Base-by-base conservation (phyloP, 2,888 invertebrate genomes). In the Tiphia femorata region DNA sequence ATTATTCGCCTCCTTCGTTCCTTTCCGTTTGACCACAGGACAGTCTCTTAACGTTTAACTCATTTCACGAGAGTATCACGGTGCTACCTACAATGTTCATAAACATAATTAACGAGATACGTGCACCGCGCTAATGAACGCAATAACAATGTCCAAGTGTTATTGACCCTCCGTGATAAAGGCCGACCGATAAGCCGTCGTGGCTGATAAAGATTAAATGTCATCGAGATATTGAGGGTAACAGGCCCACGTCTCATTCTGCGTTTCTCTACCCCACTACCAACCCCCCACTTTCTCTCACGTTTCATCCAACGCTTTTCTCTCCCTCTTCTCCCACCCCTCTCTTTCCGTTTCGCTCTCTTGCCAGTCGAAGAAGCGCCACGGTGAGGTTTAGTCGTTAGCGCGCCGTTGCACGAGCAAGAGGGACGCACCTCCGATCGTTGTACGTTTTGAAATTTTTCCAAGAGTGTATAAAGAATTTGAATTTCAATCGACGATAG, bases 351-450 rank as follows among this genome's bases (percentile, higher is more conserved):
- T 8, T 33, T 21, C 46, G 23, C 41, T 23, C 23, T 30, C 30
- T 21, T 8, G 37, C 40, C 27, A 10, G n/a, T 33, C 49, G 44
- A 12, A 14, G 41, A 16, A 50, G 35, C 56, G 25, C 10, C 43
- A 30, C 30, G 48, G 46, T 49, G 59, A 53, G 56, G 38, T 58
- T 64, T 64, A 67, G 67, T 67, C 57, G 42, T 51, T 44, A 51
- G 60, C 54, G 68, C 62, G 64, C 49, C 58, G 58, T 52, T 68
- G 52, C 42, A 19, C 51, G 49, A 57, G 54, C 42, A 62, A 29
- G 5, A 30, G 30, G 37, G 20, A 44, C 41, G 8, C 21, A 29
- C 25, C 19, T n/a, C n/a, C n/a, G n/a, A 14, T 23, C 23, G 17
- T 17, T 6, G 6, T 12, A 40, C 2, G 10, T 35, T n/a, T 2